Evolutionary conservation across 2,113 vertebrate species (phyloP).

Genomic region (Sinocyclocheilus anshuiensis): DNA sequence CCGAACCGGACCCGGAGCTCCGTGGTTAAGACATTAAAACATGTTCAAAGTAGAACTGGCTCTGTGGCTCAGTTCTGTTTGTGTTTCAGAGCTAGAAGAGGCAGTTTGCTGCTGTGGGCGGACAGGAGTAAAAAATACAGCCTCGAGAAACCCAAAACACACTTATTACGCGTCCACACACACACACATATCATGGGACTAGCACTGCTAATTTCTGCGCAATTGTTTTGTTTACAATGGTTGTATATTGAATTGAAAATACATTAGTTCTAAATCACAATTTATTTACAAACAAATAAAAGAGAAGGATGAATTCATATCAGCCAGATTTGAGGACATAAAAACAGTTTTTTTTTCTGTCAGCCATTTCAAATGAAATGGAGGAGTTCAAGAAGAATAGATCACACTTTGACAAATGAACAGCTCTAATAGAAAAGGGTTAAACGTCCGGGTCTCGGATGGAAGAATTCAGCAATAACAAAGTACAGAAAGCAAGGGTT

Average conservation of each 20-base stretch:
- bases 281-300: neutral
- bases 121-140: slow-evolving; percentile 24
- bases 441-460: neutral
- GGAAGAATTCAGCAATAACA: neutral
- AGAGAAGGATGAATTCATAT: neutral
- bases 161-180: slow-evolving; percentile 34
- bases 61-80: slow-evolving; percentile 24
- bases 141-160: slow-evolving; percentile 27
- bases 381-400: no score
- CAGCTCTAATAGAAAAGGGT: neutral
- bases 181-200: neutral
- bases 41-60: slow-evolving; percentile 3
- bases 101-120: slow-evolving; percentile 14
- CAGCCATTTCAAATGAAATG: neutral
- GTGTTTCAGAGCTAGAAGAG: neutral
- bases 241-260: neutral
- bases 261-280: neutral
- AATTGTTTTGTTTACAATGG: neutral
- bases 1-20: slow-evolving; percentile 9
- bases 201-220: neutral
- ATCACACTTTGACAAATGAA: neutral
- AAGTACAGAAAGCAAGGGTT: neutral
- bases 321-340: neutral
- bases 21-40: slow-evolving; percentile 27
- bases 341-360: neutral